These are phyloP conservation scores for Reticulitermes speratus DNA, from an alignment of 1,140 invertebrate species.

Conservation along the genomic window DNA sequence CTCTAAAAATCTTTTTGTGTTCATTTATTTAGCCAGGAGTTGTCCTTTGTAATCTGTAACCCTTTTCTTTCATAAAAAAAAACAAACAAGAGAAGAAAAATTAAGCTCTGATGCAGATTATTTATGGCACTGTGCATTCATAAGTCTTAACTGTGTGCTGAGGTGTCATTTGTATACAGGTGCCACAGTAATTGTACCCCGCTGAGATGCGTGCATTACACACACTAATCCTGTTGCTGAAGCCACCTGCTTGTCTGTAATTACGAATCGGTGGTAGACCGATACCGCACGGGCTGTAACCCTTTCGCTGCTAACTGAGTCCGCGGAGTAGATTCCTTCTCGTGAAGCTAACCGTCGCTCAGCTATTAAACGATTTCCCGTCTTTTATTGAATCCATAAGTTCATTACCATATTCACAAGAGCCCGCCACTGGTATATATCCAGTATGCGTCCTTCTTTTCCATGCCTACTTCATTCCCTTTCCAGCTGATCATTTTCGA, in stretches of 20 bases:
- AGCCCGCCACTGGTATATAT: too few species aligned
- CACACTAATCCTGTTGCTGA: background rate
- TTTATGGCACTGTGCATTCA: background rate
- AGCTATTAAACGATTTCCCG: too few species aligned
- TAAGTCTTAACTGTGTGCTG: background rate
- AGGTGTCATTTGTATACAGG: background rate
- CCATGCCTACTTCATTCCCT: too few species aligned
- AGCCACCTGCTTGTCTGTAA: background rate
- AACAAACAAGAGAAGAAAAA: slow-evolving; percentile 2
- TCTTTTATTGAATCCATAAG: too few species aligned
- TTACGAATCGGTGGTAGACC: background rate
- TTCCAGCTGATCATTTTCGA: too few species aligned
- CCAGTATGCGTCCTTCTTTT: too few species aligned
- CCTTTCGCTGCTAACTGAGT: too few species aligned
- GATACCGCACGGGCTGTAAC: too few species aligned
- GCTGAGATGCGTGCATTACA: background rate
- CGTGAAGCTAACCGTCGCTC: too few species aligned
- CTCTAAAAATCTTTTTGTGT: slow-evolving; percentile 7
- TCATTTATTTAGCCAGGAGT: background rate
- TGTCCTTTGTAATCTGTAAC: background rate
- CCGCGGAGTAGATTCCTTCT: too few species aligned
- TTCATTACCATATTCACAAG: too few species aligned
- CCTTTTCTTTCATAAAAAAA: background rate
- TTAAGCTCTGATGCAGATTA: background rate
- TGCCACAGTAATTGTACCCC: background rate